Evolutionary conservation across 1,140 invertebrate species (phyloP), one percentile per base, ranked within the genome.

Genomic region (Helicorthomorpha holstii): DNA sequence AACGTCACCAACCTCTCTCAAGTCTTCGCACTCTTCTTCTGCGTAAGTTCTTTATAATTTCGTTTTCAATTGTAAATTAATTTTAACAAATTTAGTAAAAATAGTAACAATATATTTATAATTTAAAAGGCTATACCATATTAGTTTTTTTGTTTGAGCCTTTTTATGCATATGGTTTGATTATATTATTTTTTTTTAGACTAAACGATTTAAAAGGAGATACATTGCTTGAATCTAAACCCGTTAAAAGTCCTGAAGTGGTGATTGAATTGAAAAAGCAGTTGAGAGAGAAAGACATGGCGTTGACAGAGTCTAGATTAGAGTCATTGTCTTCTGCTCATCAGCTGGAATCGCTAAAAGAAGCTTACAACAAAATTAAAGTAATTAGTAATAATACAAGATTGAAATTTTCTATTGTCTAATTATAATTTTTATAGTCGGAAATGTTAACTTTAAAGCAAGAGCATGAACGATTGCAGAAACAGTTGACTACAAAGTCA

Each of bases 381-480:
- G 83, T 88, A 69, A 68, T 7, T 7, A 34, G 29, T 7, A 34
- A 7, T 21, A 16, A 16, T 34, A 7, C 7, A 7, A 16, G 7
- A 7, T 34, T 34, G 29, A 34, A 34, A 34, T 34, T 7, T 7
- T 34, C 7, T 16, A 7, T 34, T 7, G 16, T 16, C 16, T 7
- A 34, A 7, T 34, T 34, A 7, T 7, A 34, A 7, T 34, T 7
- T 34, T 72, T 75, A 29, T 67, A 91, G 85, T 86, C 83, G 64
- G 92, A 98, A 71, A 96, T 97, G 89, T 70, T 89, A 58, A 89
- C 84, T 59, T 69, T 98, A 58, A 95, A 95, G 64, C 89, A 95
- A 61, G 95, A 97, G 64, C 97, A 97, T 66, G 90, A 96, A 61
- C 75, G 92, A 29, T 73, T 98, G 0, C 90, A 95, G 61, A 76